phyloP scores from a whole-genome alignment of 2,113 vertebrate species.

The Manacus vitellinus region DNA sequence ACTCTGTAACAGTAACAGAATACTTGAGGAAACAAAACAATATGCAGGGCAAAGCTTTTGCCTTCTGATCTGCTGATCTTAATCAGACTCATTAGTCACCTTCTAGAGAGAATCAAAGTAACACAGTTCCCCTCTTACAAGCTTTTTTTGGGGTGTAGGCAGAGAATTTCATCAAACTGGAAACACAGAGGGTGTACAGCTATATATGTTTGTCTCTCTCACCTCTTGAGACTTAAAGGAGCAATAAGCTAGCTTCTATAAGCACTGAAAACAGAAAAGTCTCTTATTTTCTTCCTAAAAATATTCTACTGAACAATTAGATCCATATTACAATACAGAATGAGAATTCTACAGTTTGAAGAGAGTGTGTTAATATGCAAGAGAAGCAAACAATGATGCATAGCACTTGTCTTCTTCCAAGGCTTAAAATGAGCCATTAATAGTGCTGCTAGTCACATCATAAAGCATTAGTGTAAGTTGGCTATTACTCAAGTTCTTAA shows the following conservation, averaged over 20 bases:
- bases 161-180: neutral
- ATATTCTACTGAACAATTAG: neutral
- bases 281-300: neutral
- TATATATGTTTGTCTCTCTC: neutral
- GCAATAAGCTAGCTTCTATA: neutral
- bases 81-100: neutral
- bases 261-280: neutral
- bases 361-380: neutral
- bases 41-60: neutral
- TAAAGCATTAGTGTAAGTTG: neutral
- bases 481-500: neutral
- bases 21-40: neutral
- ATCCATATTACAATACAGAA: neutral
- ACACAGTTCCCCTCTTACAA: neutral
- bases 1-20: neutral
- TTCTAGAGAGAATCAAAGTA: neutral
- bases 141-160: neutral
- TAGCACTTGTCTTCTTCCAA: neutral
- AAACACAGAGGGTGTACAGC: neutral
- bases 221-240: neutral
- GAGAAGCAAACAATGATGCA: neutral
- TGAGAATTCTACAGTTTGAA: neutral
- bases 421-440: neutral
- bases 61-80: neutral
- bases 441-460: neutral